Base-by-base conservation (phyloP, 2,888 invertebrate species). In the Synanthedon formicaeformis region DNA sequence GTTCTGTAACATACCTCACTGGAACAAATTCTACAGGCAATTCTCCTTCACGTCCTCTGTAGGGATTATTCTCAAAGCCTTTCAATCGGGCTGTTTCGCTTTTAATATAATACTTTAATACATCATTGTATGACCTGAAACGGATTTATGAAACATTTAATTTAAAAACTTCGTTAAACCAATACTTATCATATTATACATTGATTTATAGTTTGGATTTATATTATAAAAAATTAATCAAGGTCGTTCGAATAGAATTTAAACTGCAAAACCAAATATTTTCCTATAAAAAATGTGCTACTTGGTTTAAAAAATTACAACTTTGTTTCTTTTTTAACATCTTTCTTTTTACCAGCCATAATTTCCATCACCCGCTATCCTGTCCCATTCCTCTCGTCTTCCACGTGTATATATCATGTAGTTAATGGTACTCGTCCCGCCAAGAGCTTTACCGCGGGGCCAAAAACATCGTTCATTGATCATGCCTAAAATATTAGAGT, bases 371-470 rank as follows among this genome's bases (percentile, higher is more conserved):
- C 72, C 77, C 45, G 87, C 90, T 89, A 94, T 94, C 23, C 85
- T 73, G 65, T 94, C 91, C 79, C 91, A 94, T 74, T 94, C 94
- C 23, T 73, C 74, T 40, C 88, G 88, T 55, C 92, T 89, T 0
- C 96, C 96, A 50, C 96, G 88, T 0, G 94, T 91, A 71, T 96
- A 95, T 5, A 94, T 89, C 91, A 96, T 92, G 69, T 93, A 96
- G 80, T 96, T 96, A 5, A 95, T 91, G 11, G 93, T 90, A 34
- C 94, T 94, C 2, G 93, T 92, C 0, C 95, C 96, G 0, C 96
- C 96, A 14, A 94, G 73, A 0, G 92, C 93, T 67, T 91, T 92
- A 0, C 95, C 95, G 56, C 92, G 83, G 0, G 93, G 92, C 91
- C 93, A 91, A 61, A 89, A 91, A 65, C 93, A 92, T 53, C 73